These are phyloP conservation scores for Pica pica DNA, from an alignment of 2,113 vertebrate species.

Conservation along the genomic window DNA sequence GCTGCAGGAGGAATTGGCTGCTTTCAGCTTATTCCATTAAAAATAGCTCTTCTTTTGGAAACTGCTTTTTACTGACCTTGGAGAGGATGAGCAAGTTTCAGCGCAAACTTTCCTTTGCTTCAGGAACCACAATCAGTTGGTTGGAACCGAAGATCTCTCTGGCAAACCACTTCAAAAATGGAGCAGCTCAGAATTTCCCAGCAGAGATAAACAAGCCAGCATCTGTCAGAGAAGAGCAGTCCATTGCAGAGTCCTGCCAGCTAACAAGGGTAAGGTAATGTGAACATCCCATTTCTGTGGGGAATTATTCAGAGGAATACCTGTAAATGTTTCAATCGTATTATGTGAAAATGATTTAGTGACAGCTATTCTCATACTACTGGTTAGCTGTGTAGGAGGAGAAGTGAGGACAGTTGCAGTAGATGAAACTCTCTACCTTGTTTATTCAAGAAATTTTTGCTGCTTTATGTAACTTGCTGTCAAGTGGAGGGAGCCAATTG, in stretches of 20 bases:
- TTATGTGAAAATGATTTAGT: not conserved
- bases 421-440: not conserved
- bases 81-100: constrained; percentile 84
- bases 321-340: not conserved
- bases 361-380: not conserved
- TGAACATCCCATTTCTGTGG: not conserved
- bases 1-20: constrained; percentile 53
- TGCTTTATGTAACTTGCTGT: not conserved
- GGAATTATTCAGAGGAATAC: not conserved
- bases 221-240: constrained; percentile 76
- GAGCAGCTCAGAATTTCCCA: constrained; percentile 79
- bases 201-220: constrained; percentile 74
- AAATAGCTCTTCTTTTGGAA: constrained; percentile 23
- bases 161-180: constrained; percentile 91
- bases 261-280: constrained; percentile 84
- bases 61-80: not conserved
- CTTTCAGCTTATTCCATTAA: constrained; percentile 20
- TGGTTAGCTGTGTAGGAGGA: not conserved
- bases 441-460: not conserved
- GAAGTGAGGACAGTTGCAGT: not conserved
- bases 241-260: constrained; percentile 76
- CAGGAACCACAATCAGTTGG: constrained; percentile 93
- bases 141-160: constrained; percentile 90
- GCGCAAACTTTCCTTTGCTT: constrained; percentile 73
- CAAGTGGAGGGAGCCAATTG: not conserved